Base-by-base conservation (phyloP, 2,113 vertebrate genomes). In the Calcarius ornatus region DNA sequence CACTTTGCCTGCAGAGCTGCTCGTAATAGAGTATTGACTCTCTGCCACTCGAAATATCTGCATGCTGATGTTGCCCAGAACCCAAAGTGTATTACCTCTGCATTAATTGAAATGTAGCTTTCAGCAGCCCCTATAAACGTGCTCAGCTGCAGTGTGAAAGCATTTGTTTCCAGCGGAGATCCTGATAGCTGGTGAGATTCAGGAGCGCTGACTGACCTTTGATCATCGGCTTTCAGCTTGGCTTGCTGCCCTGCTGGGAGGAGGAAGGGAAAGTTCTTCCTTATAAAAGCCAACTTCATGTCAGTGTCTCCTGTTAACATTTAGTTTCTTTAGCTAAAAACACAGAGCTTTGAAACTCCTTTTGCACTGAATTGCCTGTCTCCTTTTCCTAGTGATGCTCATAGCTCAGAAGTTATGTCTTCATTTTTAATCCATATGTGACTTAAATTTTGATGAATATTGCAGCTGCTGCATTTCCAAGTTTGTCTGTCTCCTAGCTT, bases 161-260 rank as follows among this genome's bases (percentile, higher is more conserved):
- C 92, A 72, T 94, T 94, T 94, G 93, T 95, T 96, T 91, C 90
- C 85, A 92, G 88, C 1, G 0, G 78, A 77, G 92, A 92, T 95
- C 85, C 93, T 86, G 94, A 91, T 94, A 96, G 91, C 91, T 69
- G 80, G 51, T n/a, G 81, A 93, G 90, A 73, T 77, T 94, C 70
- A 59, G 94, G 81, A 92, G 93, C 5, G 9, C 85, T n/a, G 82
- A 51, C 68, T 94, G 94, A 95, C 95, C 95, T 97, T 96, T 94
- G 92, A 59, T 95, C 94, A 78, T 70, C 8, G 2, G 81, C 94
- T 90, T 93, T 91, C 88, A 61, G 71, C 92, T 75, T 93, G 96
- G 73, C 92, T 73, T 31, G 43, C 63, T 91, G 90, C 92, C 85
- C n/a, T 37, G 45, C 60, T 83, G 80, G 59, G 82, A 81, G 68